Evolutionary conservation across 1,140 invertebrate species (phyloP), one percentile per base, ranked within the genome.

Genomic region (Drosophila nebulosa): DNA sequence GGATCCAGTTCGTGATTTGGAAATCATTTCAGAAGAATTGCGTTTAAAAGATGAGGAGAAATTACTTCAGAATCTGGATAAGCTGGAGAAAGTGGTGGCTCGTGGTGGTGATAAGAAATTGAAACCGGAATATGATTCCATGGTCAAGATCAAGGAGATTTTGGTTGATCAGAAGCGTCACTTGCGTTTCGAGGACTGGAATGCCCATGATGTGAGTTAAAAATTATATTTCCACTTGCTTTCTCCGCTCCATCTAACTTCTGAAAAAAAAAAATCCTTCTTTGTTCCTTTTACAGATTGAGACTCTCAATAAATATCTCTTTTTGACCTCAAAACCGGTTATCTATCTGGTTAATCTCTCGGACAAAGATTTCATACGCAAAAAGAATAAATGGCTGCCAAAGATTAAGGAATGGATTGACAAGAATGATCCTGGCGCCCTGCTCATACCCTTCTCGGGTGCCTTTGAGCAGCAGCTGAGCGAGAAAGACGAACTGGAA

Each of bases 331-430:
- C 98, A 0, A 99, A 99, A 92, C 99, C 99, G 4, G 96, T 97
- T 50, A 96, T 99, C 84, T 99, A 99, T 92, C 93, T 99, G 58
- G 96, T 99, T 0, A 99, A 99, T 93, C 93, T 99, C 39, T 97
- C 98, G 0, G 98, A 99, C 92, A 99, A 98, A 92, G 99, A 99
- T 92, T 99, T 98, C 91, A 98, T 99, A 81, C 95, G 98, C 78
- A 99, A 99, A 93, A 99, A 99, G 93, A 99, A 99, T 91, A 99
- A 99, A 94, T 99, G 98, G 98, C 94, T 99, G 88, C 93, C 96
- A 9, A 99, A 99, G 93, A 97, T 99, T 76, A 99, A 99, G 91
- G 98, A 99, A 92, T 99, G 98, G 98, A 96, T 99, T 68, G 98
- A 99, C 91, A 96, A 97, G 79, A 96, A 99, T 91, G 99, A 99